phyloP scores from a whole-genome alignment of 2,113 vertebrate species.

The Dryoscopus gambensis region DNA sequence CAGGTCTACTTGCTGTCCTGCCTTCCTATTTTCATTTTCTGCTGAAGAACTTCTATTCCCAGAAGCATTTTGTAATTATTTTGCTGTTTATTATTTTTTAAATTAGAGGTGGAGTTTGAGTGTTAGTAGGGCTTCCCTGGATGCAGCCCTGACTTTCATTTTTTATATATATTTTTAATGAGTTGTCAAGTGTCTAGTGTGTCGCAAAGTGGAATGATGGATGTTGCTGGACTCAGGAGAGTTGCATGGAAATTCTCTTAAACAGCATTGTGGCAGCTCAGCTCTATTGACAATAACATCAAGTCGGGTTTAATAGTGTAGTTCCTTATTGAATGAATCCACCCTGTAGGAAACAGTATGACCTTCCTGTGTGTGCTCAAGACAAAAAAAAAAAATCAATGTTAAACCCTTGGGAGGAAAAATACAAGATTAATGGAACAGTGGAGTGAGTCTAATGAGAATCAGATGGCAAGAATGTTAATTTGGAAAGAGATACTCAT shows the following conservation, averaged over 20 bases:
- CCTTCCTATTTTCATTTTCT: background rate
- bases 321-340: constrained; percentile 49
- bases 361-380: constrained; percentile 4
- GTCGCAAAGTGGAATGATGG: background rate
- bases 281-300: background rate
- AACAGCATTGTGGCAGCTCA: background rate
- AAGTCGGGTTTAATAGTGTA: background rate
- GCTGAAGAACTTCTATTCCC: background rate
- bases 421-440: constrained; percentile 11
- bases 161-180: constrained; percentile 20
- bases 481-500: background rate
- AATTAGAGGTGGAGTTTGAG: background rate
- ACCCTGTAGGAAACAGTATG: constrained; percentile 18
- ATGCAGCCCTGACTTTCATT: background rate
- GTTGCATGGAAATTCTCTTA: background rate
- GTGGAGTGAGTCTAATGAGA: constrained; percentile 41
- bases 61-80: background rate
- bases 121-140: background rate
- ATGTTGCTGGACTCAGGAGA: background rate
- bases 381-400: constrained; percentile 38
- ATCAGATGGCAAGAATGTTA: constrained; percentile 41
- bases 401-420: constrained; percentile 7
- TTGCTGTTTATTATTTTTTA: background rate
- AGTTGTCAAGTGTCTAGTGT: background rate
- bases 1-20: background rate